Base-by-base conservation (phyloP, 2,113 vertebrate genomes). In the Panurus biarmicus region DNA sequence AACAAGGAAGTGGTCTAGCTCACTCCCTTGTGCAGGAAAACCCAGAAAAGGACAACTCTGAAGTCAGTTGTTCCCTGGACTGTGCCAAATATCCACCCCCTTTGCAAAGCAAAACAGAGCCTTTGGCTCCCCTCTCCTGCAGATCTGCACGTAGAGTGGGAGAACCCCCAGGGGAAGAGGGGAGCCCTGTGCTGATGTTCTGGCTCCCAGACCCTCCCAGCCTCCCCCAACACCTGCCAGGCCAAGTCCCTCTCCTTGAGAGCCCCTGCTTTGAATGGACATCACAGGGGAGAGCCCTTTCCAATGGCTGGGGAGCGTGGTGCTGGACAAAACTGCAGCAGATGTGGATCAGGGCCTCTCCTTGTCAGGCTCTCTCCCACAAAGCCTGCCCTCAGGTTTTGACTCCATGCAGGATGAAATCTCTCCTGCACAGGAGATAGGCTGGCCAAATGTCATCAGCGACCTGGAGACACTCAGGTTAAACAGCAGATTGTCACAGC, bases 1-100 rank as follows among this genome's bases (percentile, higher is more conserved):
- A 94, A 92, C 71, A 91, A 93, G 89, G 48, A 94, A 93, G 75
- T 51, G 45, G 78, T 70, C 67, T 83, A 93, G 74, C 28, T 83
- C 58, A 78, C 61, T 93, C 50, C 12, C n/a, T 83, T 48, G 6
- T 35, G 31, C 69, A 84, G 82, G 69, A 95, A 96, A 94, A 93
- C 57, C 60, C 85, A 77, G 82, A 80, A 87, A 85, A 88, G 64
- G 67, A 93, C 79, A 94, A 47, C 35, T 83, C 75, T 33, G 3
- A 89, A 91, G 60, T 58, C 65, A 92, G 22, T 87, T 70, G 40
- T 92, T 96, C 60, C 84, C 56, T 71, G 75, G 23, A 60, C 35
- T 45, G 56, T 89, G 77, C 77, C 83, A 93, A 96, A 90, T 48
- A 92, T n/a, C 87, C 81, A 77, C 44, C 62, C 56, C 36, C 9